These are phyloP conservation scores for Lytechinus pictus DNA, from an alignment of 35 echinoderm and acorn worm species.

Conservation along the genomic window DNA sequence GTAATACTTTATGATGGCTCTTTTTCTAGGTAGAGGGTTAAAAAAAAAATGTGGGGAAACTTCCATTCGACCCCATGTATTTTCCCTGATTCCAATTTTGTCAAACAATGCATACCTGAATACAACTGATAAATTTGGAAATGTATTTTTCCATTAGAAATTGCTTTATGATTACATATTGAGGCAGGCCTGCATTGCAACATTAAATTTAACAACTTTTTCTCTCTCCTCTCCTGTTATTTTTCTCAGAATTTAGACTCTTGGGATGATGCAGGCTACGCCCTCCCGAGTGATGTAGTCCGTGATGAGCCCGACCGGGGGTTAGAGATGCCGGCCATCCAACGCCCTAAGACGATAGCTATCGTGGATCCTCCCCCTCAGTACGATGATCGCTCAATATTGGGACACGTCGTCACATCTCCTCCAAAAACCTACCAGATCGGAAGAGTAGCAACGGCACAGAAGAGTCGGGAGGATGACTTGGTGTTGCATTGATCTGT, in stretches of 20 bases:
- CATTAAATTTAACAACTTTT: neutral
- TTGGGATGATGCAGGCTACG: conserved; percentile 34
- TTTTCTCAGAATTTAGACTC: conserved; percentile 12
- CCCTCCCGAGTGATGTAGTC: conserved; percentile 24
- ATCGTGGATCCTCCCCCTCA: conserved; percentile 8
- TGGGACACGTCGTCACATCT: conserved; percentile 22
- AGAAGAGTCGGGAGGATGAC: neutral
- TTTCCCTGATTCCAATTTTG: no score
- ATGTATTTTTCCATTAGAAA: neutral
- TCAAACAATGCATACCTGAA: neutral
- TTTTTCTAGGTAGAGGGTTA: no score
- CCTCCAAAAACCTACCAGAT: neutral
- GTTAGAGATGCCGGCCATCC: neutral
- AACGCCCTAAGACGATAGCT: neutral
- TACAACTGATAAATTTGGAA: neutral
- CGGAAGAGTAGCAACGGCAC: neutral
- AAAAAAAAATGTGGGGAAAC: no score
- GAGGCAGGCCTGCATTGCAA: neutral
- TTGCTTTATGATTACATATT: neutral
- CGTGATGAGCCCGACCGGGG: conserved; percentile 13
- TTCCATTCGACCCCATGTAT: no score
- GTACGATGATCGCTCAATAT: conserved; percentile 29
- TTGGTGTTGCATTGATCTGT: neutral
- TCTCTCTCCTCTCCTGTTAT: neutral
- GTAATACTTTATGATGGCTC: no score